These are phyloP conservation scores for Gnathonemus echidnorhynchus DNA, from an alignment of 2,113 vertebrate species.

Conservation along the genomic window DNA sequence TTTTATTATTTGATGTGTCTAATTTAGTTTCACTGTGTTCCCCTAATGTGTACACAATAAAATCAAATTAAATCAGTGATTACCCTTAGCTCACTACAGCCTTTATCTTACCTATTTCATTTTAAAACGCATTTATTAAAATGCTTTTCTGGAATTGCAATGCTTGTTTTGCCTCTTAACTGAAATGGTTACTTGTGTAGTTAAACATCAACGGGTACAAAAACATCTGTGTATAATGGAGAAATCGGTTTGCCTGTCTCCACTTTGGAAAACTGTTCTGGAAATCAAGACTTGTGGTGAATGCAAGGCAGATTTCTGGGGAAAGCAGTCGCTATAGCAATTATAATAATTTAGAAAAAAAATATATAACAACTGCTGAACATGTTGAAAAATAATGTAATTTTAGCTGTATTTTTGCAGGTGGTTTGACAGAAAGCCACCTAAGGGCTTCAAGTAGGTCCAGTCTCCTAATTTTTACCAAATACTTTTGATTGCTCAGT, in stretches of 20 bases:
- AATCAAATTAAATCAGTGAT: not conserved
- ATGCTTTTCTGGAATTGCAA: not conserved
- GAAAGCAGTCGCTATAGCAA: not conserved
- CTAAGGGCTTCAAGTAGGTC: not conserved
- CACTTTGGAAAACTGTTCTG: not conserved
- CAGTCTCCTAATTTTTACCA: not conserved
- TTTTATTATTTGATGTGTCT: not conserved
- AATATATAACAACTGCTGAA: not conserved
- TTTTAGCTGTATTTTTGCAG: not conserved
- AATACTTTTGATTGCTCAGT: not conserved
- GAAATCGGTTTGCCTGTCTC: not conserved
- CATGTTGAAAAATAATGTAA: not conserved
- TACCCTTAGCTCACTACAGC: not conserved
- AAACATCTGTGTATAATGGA: not conserved
- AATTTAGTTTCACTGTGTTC: not conserved
- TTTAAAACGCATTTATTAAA: not conserved
- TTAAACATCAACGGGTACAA: not conserved
- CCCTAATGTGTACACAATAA: not conserved
- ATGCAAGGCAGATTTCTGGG: not conserved
- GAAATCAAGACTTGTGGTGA: not conserved
- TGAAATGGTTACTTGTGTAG: not conserved
- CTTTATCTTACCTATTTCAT: constrained; percentile 1
- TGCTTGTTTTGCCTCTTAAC: not conserved
- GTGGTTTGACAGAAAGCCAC: not conserved
- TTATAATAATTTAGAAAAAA: not conserved